These are phyloP conservation scores for Ypsolopha scabrella DNA, from an alignment of 2,888 invertebrate genomes.

Conservation along the genomic window DNA sequence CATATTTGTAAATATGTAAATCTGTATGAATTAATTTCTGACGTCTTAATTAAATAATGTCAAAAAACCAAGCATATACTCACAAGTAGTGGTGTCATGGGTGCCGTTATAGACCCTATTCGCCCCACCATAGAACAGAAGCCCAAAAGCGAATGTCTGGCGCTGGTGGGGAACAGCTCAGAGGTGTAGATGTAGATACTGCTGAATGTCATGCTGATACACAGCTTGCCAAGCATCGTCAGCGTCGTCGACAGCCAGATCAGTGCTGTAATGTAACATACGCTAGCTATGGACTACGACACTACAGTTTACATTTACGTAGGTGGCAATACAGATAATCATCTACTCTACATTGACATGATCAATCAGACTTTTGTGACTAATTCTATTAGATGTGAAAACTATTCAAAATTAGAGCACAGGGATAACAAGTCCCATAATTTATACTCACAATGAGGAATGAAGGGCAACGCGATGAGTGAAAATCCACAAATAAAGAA, in stretches of 20 bases:
- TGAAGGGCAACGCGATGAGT: constrained; percentile 69
- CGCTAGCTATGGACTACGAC: not conserved
- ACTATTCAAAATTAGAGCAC: not conserved
- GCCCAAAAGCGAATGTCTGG: constrained; percentile 68
- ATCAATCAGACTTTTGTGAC: not conserved
- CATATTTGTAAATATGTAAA: too few relatives aligned
- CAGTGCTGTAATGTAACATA: constrained; percentile 8
- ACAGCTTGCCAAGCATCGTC: constrained; percentile 66
- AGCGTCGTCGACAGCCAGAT: constrained; percentile 10
- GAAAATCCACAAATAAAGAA: constrained; percentile 70
- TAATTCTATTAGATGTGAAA: not conserved
- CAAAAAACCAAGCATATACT: constrained; percentile 12
- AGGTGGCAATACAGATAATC: not conserved
- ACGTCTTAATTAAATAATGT: too few relatives aligned
- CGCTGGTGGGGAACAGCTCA: constrained; percentile 73
- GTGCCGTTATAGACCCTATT: constrained; percentile 71
- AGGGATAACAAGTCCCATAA: not conserved
- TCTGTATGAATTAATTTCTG: too few relatives aligned
- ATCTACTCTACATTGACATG: not conserved
- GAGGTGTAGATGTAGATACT: constrained; percentile 73
- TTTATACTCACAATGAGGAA: constrained; percentile 57
- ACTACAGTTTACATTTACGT: not conserved
- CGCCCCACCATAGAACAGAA: constrained; percentile 73
- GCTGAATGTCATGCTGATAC: constrained; percentile 70
- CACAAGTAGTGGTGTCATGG: constrained; percentile 74